Base-by-base conservation (phyloP, 2,113 vertebrate genomes). In the Pelecanus crispus region DNA sequence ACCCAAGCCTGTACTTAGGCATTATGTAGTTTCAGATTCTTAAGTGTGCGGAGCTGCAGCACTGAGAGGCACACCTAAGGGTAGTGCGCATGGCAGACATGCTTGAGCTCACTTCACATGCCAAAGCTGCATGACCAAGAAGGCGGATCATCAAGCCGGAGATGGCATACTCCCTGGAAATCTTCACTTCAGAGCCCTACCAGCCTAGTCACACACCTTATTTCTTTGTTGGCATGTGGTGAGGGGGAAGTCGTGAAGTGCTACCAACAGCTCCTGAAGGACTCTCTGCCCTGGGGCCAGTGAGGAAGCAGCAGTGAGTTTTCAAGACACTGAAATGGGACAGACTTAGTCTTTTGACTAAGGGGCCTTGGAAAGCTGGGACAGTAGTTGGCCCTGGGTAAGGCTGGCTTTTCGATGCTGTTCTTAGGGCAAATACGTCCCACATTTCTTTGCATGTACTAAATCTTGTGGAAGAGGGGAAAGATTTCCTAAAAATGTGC, bases 191-290 rank as follows among this genome's bases (percentile, higher is more conserved):
- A 50, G 28, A 40, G 12, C 32, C 2, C 1, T 22, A 22, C 6
- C 25, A 86, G 17, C 5, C 7, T 25, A 44, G 17, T 16, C 50
- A 25, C 2, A 0, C 5, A 40, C 11, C 7, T 19, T 47, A 52
- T 52, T 17, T 1, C 2, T 56, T 88, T 32, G 2, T 9, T 77
- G 34, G 7, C 0, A 0, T 44, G 5, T 22, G 20, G 29, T 10
- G 1, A 7, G 7, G 10, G 17, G 20, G 12, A 72, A 50, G 26
- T n/a, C 20, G 6, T 24, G 47, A 74, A 85, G 32, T 7, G 36
- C 11, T 5, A 6, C 14, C 25, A 40, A 25, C 9, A 47, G 17
- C n/a, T 88, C 31, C 53, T 42, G 49, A 81, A 74, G 40, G 16
- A 24, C 26, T 71, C 44, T 49, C 17, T 71, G 11, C 8, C 52